Evolutionary conservation across 2,113 vertebrate species (phyloP).

Genomic region (Bubo scandiacus): DNA sequence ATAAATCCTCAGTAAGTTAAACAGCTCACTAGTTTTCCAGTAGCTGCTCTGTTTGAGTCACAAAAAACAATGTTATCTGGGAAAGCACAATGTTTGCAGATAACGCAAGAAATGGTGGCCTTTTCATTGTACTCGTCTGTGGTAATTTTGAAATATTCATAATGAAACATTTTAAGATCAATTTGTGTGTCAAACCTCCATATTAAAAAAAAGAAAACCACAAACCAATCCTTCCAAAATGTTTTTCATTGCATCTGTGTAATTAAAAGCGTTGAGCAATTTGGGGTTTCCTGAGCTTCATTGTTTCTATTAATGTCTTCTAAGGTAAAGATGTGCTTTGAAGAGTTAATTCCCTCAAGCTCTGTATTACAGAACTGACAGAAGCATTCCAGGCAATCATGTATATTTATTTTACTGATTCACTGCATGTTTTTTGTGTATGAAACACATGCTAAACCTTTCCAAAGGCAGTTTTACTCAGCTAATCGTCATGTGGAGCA

Average conservation of each 20-base stretch:
- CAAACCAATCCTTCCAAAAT: not conserved
- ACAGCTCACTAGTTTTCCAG: slow-evolving; percentile 7
- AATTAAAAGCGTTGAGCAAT: not conserved
- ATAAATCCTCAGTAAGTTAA: slow-evolving; percentile 85
- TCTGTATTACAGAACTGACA: not conserved
- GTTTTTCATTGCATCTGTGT: not conserved
- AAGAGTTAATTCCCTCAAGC: slow-evolving; percentile 10
- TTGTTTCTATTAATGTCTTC: not conserved
- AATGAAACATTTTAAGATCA: not conserved
- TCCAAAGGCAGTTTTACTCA: slow-evolving; percentile 21
- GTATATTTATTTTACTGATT: slow-evolving; percentile 36
- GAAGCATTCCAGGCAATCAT: slow-evolving; percentile 18
- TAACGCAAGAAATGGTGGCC: not conserved
- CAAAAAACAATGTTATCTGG: not conserved
- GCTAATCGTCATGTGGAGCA: slow-evolving; percentile 6
- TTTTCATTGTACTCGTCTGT: not conserved
- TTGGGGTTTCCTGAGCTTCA: not conserved
- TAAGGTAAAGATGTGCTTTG: slow-evolving; percentile 39
- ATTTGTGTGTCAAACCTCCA: not conserved
- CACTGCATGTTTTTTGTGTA: not conserved
- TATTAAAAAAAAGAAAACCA: not conserved
- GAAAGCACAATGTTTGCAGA: not conserved
- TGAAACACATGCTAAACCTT: slow-evolving; percentile 28
- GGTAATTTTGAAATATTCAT: not conserved
- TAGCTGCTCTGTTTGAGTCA: slow-evolving; percentile 17